Percentiles rank a stretch among this genome's conserved stretches.
Conservation (phyloP, 23 tunicate genomes). For the Phallusia fumigata region DNA sequence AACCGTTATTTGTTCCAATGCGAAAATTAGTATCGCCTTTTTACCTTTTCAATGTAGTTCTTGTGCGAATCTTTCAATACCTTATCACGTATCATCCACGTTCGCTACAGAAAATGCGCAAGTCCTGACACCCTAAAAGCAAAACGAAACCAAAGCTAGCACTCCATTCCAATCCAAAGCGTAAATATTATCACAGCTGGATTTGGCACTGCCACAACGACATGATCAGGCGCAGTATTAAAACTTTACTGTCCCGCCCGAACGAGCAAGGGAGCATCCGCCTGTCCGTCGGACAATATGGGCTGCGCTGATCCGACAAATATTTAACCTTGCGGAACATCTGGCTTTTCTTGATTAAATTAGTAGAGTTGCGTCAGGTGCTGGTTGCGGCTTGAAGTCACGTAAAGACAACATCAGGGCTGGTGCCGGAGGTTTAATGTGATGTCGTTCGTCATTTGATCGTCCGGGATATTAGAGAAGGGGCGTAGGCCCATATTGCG, state of each 20-base stretch:
- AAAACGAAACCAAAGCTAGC: neutral
- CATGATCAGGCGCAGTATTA: neutral
- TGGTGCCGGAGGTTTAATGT: neutral
- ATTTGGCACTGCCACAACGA: neutral
- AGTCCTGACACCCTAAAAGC: neutral
- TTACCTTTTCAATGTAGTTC: no score
- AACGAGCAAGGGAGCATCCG: no score
- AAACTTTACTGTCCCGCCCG: conserved; percentile 8
- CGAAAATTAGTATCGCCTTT: no score
- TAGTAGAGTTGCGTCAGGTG: neutral
- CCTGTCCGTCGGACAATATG: neutral
- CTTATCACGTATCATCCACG: no score
- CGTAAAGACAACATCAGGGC: neutral
- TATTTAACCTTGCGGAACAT: neutral
- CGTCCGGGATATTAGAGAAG: neutral
- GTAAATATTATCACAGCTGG: conserved; percentile 9
- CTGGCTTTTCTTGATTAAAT: neutral
- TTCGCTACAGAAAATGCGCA: no score
- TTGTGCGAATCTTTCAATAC: no score
- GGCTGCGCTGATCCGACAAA: neutral
- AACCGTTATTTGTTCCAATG: no score
- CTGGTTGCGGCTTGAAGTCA: neutral
- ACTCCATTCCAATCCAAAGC: neutral
- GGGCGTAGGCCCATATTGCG: no score
- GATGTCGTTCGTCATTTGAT: neutral